Conservation (phyloP, 2,888 invertebrate genomes). For the Dasypogon diadema region DNA sequence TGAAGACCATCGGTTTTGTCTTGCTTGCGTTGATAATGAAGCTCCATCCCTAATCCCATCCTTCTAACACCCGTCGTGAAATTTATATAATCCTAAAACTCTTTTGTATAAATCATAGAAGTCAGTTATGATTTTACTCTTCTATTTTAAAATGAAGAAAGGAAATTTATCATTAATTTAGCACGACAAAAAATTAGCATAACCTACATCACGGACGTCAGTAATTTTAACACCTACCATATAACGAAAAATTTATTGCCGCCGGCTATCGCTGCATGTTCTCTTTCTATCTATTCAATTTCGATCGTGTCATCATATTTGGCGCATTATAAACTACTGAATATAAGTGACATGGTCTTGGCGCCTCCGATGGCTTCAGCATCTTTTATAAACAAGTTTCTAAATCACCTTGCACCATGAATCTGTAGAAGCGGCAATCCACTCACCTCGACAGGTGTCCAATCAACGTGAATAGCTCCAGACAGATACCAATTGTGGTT, state of each 20-base stretch:
- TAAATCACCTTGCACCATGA: neutral
- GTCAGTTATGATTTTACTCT: too few relatives aligned
- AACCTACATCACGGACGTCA: too few relatives aligned
- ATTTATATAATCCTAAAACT: too few relatives aligned
- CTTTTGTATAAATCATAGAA: too few relatives aligned
- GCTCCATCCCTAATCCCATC: too few relatives aligned
- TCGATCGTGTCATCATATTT: neutral
- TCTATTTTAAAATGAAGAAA: too few relatives aligned
- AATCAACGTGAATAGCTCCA: neutral
- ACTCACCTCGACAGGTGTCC: constrained; percentile 22
- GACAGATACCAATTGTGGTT: neutral
- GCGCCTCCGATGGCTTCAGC: constrained; percentile 21
- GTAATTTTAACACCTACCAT: neutral
- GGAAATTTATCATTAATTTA: too few relatives aligned
- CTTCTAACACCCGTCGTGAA: too few relatives aligned
- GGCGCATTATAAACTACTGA: neutral
- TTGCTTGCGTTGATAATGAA: too few relatives aligned
- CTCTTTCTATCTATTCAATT: too few relatives aligned
- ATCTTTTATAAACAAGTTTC: constrained; percentile 26
- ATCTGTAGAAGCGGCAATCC: neutral
- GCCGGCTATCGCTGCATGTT: neutral
- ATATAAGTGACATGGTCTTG: neutral
- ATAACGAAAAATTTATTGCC: neutral
- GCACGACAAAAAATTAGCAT: too few relatives aligned
- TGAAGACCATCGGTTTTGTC: too few relatives aligned